Evolutionary conservation across 2,113 vertebrate genomes (phyloP).

Genomic region (Orthonyx spaldingii): DNA sequence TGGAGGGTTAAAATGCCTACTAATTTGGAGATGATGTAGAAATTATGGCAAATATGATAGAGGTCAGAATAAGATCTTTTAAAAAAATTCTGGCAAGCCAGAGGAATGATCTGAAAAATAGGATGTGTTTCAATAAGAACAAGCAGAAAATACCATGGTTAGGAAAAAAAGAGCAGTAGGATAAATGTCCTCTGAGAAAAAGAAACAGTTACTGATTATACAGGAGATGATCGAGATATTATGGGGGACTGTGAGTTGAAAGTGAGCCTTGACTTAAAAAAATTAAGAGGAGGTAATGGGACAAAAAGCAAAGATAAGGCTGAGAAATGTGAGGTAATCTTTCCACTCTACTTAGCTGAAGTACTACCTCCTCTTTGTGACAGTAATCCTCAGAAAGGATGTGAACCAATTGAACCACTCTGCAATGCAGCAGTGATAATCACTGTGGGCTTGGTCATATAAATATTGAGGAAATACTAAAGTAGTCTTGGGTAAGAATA

Average conservation of each 20-base stretch:
- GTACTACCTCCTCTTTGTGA: neutral
- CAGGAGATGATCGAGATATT: neutral
- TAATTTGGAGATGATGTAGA: neutral
- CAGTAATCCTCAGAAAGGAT: neutral
- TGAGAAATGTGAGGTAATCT: neutral
- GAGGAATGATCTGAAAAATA: neutral
- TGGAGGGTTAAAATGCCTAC: neutral
- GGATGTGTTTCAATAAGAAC: neutral
- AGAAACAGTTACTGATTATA: neutral
- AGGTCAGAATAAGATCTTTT: neutral
- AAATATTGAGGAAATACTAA: neutral
- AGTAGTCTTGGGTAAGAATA: neutral
- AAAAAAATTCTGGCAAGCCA: neutral
- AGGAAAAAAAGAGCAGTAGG: neutral
- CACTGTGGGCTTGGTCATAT: neutral
- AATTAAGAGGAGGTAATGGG: neutral
- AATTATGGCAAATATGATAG: neutral
- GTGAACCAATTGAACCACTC: neutral
- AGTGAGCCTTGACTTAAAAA: neutral
- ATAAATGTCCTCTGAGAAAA: neutral
- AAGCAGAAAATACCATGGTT: neutral
- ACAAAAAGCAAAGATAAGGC: neutral
- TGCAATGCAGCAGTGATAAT: neutral
- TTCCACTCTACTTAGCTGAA: neutral
- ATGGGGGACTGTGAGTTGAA: neutral